Percentiles rank a stretch among this genome's conserved stretches.
Conservation (phyloP, 2,113 vertebrate genomes). For the Noturus placidus region DNA sequence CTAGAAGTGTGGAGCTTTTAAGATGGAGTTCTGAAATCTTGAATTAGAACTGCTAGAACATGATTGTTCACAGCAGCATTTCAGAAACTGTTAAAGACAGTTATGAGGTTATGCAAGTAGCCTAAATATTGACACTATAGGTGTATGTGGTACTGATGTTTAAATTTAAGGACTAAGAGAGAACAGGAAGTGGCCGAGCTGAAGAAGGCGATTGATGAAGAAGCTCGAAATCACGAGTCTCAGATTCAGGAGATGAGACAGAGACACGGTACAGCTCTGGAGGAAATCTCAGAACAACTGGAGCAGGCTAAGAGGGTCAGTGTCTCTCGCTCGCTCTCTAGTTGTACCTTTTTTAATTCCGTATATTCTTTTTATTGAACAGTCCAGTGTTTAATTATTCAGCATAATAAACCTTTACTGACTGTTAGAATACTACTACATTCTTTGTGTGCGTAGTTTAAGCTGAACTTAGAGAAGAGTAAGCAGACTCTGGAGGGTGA, state of each 20-base stretch:
- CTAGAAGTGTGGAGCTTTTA: background rate
- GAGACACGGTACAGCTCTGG: conserved; percentile 83
- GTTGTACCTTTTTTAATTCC: background rate
- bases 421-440: background rate
- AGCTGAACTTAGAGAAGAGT: conserved; percentile 93
- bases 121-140: background rate
- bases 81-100: too few species aligned
- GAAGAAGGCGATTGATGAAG: conserved; percentile 96
- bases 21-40: background rate
- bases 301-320: conserved; percentile 95
- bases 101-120: background rate
- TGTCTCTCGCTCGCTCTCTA: background rate
- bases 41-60: too few species aligned
- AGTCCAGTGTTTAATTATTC: background rate
- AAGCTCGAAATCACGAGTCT: conserved; percentile 91
- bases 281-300: conserved; percentile 93
- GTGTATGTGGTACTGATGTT: background rate
- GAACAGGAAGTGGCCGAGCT: conserved; percentile 96
- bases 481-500: conserved; percentile 91
- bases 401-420: background rate
- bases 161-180: conserved; percentile 81
- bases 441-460: conserved; percentile 75
- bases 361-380: background rate
- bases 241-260: conserved; percentile 97
- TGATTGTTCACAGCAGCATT: too few species aligned